Base-by-base conservation (phyloP, 2,113 vertebrate genomes). In the Apeltes quadracus region DNA sequence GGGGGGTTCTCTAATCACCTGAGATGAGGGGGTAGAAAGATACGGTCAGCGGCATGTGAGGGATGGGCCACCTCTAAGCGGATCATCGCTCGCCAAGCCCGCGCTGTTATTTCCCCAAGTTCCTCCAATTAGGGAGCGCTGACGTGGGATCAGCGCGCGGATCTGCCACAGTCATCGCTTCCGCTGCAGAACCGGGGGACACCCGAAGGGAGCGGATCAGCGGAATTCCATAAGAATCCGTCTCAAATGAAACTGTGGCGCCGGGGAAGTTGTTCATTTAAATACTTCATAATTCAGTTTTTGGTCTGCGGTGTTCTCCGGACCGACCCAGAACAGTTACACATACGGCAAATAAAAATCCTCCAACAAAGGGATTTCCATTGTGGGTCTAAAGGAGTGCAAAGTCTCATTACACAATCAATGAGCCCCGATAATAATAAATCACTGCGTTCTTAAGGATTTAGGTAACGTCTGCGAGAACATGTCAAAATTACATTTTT, bases 1-100 rank as follows among this genome's bases (percentile, higher is more conserved):
- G 29, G 79, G 82, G 84, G 73, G 88, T 85, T 75, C 78, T 87
- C 73, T 90, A 85, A 89, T 88, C 85, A 89, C 88, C 88, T 90
- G 86, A 79, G 72, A 87, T 43, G 75, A 85, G 67, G 54, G 74
- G 36, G 82, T 10, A 82, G 79, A 84, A 84, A 85, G 69, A 87
- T 51, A 43, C 0, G 61, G 83, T 89, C 83, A 88, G 82, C 81
- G 87, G 82, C 76, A 73, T 63, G 59, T 84, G 79, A 85, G 63
- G 80, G 86, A 78, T 34, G 36, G 55, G 51, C 59, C 34, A 13
- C 36, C 63, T 58, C 71, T 69, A 70, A 87, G 79, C 76, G 69
- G 79, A 83, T 86, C 82, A 84, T 61, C 76, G 56, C 70, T 67
- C 65, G n/a, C 39, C 43, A 48, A 38, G 50, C 62, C 29, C 15